phyloP scores from a whole-genome alignment of 2,113 vertebrate genomes.

The Gambusia holbrooki region DNA sequence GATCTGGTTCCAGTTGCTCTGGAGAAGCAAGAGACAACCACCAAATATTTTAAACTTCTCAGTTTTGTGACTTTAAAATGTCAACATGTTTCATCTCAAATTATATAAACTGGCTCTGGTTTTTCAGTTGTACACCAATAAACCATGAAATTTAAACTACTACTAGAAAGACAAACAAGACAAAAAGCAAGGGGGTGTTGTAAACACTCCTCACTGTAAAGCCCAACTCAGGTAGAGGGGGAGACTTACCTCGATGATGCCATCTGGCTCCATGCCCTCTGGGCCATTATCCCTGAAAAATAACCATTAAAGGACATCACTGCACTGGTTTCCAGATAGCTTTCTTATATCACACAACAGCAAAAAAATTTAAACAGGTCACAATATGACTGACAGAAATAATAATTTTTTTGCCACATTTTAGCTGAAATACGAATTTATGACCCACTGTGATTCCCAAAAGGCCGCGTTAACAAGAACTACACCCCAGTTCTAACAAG shows the following conservation, averaged over 20 bases:
- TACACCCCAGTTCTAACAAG: background rate
- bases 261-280: conserved; percentile 93
- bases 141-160: background rate
- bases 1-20: conserved; percentile 94
- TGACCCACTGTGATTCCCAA: background rate
- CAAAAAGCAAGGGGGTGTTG: background rate
- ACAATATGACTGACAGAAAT: too few species aligned
- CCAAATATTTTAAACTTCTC: background rate
- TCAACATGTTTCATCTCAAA: background rate
- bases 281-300: conserved; percentile 89
- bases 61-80: background rate
- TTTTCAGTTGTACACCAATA: too few species aligned
- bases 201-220: background rate
- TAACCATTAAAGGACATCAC: background rate
- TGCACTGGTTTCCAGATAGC: background rate
- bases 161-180: background rate
- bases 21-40: background rate
- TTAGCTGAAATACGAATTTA: too few species aligned
- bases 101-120: too few species aligned
- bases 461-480: background rate
- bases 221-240: background rate
- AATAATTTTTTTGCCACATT: too few species aligned
- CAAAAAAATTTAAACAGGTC: background rate
- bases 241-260: conserved; percentile 89
- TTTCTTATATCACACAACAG: background rate